Evolutionary conservation across 2,113 vertebrate genomes (phyloP).

Genomic region (Rallus limicola): DNA sequence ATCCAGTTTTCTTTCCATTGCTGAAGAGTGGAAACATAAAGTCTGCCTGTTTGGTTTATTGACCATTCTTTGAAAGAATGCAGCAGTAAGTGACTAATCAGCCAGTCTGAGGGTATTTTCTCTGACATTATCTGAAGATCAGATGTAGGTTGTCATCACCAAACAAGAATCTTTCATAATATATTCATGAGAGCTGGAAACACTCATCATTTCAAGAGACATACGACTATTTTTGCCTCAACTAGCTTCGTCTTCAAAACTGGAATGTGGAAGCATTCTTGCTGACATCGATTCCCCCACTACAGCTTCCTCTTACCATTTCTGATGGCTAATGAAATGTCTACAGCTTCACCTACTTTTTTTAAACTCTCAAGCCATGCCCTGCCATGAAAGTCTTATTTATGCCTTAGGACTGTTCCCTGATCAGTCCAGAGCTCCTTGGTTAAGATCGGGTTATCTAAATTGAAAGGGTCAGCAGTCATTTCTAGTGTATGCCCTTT

Average conservation of each 20-base stretch:
- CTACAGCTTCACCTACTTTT: neutral
- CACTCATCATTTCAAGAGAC: neutral
- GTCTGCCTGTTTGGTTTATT: neutral
- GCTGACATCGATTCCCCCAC: neutral
- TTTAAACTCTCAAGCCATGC: neutral
- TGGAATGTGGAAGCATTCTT: slow-evolving; percentile 2
- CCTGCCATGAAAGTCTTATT: neutral
- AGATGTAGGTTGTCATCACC: neutral
- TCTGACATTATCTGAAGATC: neutral
- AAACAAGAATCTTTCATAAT: neutral
- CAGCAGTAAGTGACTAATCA: neutral
- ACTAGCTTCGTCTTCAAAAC: neutral
- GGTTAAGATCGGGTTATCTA: neutral
- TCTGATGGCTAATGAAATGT: neutral
- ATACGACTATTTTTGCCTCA: neutral
- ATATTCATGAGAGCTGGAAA: neutral
- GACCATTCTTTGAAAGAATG: neutral
- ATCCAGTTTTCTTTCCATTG: neutral
- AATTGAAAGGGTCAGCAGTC: neutral
- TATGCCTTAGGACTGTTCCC: neutral
- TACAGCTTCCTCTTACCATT: neutral
- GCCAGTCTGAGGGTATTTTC: neutral
- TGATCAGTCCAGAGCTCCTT: neutral
- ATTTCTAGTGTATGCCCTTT: neutral
- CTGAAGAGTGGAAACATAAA: neutral